Conservation (phyloP, 2,888 invertebrate species). For the Iselma pallidipennis region DNA sequence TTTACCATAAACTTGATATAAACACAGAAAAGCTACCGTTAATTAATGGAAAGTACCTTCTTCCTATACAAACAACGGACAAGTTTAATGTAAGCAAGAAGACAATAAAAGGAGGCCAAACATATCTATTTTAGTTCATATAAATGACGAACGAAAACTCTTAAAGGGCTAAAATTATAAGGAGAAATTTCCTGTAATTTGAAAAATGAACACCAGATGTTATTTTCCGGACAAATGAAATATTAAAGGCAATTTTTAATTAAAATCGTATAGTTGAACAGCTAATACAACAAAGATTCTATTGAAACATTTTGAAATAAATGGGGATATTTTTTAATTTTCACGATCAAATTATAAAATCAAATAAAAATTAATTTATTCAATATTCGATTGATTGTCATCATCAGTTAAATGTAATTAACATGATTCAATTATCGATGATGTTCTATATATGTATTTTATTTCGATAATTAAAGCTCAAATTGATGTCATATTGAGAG, state of each 20-base stretch:
- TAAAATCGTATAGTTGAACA: not conserved
- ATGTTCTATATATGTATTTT: not conserved
- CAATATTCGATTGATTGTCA: not conserved
- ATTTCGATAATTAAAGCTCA: not conserved
- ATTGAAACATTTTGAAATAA: too few species aligned
- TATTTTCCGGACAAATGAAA: not conserved
- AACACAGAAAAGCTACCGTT: slow-evolving; percentile 5
- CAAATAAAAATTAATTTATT: not conserved
- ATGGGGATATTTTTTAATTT: too few species aligned
- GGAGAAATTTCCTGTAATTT: slow-evolving; percentile 9
- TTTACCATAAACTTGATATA: not conserved
- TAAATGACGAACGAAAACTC: too few species aligned
- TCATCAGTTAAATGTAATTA: not conserved
- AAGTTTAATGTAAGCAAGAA: slow-evolving; percentile 15
- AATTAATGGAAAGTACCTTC: slow-evolving; percentile 11
- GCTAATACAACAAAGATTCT: too few species aligned
- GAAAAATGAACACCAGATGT: not conserved
- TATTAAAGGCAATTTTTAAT: not conserved
- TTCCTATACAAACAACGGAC: slow-evolving; percentile 14
- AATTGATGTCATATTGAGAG: too few species aligned
- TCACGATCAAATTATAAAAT: not conserved
- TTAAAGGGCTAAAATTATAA: slow-evolving; percentile 16
- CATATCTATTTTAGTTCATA: slow-evolving; percentile 18
- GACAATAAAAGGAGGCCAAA: slow-evolving; percentile 13
- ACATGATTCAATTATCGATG: not conserved